Evolutionary conservation across 2,797 vertebrate species (phyloP), one percentile per base, ranked within the genome.

Genomic region (Sphenodon punctatus): DNA sequence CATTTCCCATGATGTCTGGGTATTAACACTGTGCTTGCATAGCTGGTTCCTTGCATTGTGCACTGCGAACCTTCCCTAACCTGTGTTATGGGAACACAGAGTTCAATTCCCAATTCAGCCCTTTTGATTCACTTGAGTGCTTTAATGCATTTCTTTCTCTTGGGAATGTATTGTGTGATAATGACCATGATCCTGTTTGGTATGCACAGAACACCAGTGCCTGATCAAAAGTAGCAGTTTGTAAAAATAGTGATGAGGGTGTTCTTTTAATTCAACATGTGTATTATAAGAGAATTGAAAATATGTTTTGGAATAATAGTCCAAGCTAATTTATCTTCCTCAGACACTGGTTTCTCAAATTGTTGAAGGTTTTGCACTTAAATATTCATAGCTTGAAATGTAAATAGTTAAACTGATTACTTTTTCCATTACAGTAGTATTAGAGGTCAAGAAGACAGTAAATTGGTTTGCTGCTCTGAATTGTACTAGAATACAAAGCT

Each of bases 141-240:
- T 67, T 78, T 74, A 53, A 48, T 76, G 69, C 38, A 10, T 56
- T 77, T 86, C 25, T 41, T 80, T 88, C 74, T 10, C 23, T 30
- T 82, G 42, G 38, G 75, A 72, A 53, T 23, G 19, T 17, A 6
- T 87, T 82, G 49, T 51, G 9, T 75, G 58, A 38, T 43, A 58
- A 6, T 55, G 60, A 8, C 36, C 38, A 51, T 39, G 67, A 38
- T 16, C 38, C 55, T 73, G 27, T 68, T 77, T 58, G 43, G 4
- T 68, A 30, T 59, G 20, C 61, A 72, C 41, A 84, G 49, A 16
- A 17, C 30, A 12, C 2, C 25, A 20, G 32, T 51, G 30, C 34
- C 10, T 80, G 43, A 63, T 59, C 61, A 74, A 53, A 43, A 65
- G 17, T 6, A 0, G 67, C 56, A 59, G 38, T 56, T 74, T 64